Conservation (phyloP, 1,140 invertebrate genomes). For the Psilanteris sp. region DNA sequence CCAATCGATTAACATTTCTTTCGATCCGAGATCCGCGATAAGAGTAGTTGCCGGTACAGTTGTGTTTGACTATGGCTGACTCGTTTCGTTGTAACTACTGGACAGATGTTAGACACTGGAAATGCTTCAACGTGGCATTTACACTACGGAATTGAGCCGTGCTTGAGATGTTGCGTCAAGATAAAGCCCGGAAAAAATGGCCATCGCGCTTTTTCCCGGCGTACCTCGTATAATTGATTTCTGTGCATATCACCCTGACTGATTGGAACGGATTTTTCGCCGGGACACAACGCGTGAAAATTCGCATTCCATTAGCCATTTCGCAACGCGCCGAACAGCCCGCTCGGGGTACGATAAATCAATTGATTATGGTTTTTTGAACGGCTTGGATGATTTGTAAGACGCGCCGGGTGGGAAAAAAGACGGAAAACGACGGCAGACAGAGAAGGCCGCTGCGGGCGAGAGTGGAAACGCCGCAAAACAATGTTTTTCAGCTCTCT, state of each 20-base stretch:
- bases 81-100: slow-evolving; percentile 49
- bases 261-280: slow-evolving; percentile 21
- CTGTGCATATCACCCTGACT: slow-evolving; percentile 17
- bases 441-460: slow-evolving; percentile 13
- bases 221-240: slow-evolving; percentile 37
- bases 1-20: slow-evolving; percentile 30
- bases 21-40: slow-evolving; percentile 30
- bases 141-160: slow-evolving; percentile 18
- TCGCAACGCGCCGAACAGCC: neutral
- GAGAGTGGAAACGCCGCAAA: slow-evolving; percentile 46
- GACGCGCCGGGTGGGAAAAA: slow-evolving; percentile 9
- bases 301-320: neutral
- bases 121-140: slow-evolving; percentile 28
- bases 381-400: slow-evolving; percentile 29
- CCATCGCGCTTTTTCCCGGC: slow-evolving; percentile 27
- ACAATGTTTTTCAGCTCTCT: slow-evolving; percentile 54
- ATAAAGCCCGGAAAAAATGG: slow-evolving; percentile 18
- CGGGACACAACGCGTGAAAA: slow-evolving; percentile 10
- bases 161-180: slow-evolving; percentile 38
- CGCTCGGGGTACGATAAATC: slow-evolving; percentile 5
- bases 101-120: slow-evolving; percentile 44
- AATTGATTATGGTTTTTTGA: slow-evolving; percentile 33
- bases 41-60: slow-evolving; percentile 35
- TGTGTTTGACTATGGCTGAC: slow-evolving; percentile 43
- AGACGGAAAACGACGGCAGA: slow-evolving; percentile 2